Percentiles rank a stretch among this genome's conserved stretches.
Conservation (phyloP, 2,797 vertebrate species). For the Pelochelys cantorii region DNA sequence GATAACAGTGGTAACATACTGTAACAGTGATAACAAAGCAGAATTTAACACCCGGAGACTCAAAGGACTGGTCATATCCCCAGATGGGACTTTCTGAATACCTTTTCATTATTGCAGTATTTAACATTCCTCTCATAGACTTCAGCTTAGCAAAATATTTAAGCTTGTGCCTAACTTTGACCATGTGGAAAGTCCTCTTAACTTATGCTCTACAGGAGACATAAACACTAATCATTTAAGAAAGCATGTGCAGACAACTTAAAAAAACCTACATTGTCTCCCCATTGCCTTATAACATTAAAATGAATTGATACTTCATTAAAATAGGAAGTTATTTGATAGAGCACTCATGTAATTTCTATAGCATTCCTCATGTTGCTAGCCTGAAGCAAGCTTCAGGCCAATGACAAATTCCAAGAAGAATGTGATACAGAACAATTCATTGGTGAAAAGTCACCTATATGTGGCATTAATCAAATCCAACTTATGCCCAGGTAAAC, state of each 20-base stretch:
- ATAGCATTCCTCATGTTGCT: not conserved
- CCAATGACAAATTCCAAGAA: conserved; percentile 5
- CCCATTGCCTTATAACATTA: not conserved
- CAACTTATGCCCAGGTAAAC: not conserved
- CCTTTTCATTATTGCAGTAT: not conserved
- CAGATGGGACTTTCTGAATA: not conserved
- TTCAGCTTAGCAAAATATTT: not conserved
- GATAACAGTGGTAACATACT: no score
- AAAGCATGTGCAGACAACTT: not conserved
- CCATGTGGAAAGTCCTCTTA: not conserved
- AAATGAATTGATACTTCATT: not conserved
- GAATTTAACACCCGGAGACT: not conserved
- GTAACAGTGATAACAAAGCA: not conserved
- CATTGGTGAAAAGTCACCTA: not conserved
- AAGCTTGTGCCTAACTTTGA: not conserved
- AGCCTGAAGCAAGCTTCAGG: not conserved
- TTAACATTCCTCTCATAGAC: not conserved
- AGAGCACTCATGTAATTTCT: not conserved
- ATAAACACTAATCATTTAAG: not conserved
- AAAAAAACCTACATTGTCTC: not conserved
- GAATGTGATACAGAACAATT: not conserved
- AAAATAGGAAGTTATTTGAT: conserved; percentile 3
- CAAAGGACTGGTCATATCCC: not conserved
- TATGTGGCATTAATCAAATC: conserved; percentile 7
- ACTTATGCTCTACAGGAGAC: not conserved